Conservation (phyloP, 2,113 vertebrate genomes). For the Clarias macrocephalus region DNA sequence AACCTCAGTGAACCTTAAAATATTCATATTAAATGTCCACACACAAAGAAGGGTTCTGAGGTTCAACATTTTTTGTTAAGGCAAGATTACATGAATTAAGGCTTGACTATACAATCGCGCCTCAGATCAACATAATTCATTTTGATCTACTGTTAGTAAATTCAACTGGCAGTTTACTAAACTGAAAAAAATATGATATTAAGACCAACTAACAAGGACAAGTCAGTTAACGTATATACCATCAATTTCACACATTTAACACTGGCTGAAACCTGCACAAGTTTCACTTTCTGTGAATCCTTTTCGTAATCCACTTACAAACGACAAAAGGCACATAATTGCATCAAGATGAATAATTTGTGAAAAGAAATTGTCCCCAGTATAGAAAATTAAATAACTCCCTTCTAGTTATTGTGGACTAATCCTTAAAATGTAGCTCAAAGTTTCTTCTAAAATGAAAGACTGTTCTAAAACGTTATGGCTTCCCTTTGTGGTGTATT, state of each 20-base stretch:
- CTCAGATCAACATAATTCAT: not conserved
- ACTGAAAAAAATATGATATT: not conserved
- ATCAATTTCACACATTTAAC: constrained; percentile 29
- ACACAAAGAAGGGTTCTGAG: not conserved
- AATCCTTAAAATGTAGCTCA: constrained; percentile 56
- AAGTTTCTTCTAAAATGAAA: constrained; percentile 66
- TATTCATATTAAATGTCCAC: not conserved
- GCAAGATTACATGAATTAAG: constrained; percentile 1
- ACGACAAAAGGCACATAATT: constrained; percentile 19
- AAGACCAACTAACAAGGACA: not conserved
- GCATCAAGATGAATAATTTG: constrained; percentile 21
- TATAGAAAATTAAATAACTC: constrained; percentile 23
- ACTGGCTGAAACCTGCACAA: constrained; percentile 16
- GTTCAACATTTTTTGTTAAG: constrained; percentile 2
- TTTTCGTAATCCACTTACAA: not conserved
- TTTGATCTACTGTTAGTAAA: not conserved
- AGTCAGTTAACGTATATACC: not conserved
- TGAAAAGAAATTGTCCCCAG: constrained; percentile 40
- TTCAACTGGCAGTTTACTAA: not conserved
- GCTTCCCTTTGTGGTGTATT: constrained; percentile 57
- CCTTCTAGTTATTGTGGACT: constrained; percentile 50
- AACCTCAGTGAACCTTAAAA: too few relatives aligned
- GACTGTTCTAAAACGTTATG: constrained; percentile 63
- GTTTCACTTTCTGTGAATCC: not conserved
- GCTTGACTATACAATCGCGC: not conserved